A percentile compares a stretch with the other conserved stretches of the same genome.
Evolutionary conservation across 1,140 invertebrate species (phyloP).

Genomic region (Halyomorpha halys): DNA sequence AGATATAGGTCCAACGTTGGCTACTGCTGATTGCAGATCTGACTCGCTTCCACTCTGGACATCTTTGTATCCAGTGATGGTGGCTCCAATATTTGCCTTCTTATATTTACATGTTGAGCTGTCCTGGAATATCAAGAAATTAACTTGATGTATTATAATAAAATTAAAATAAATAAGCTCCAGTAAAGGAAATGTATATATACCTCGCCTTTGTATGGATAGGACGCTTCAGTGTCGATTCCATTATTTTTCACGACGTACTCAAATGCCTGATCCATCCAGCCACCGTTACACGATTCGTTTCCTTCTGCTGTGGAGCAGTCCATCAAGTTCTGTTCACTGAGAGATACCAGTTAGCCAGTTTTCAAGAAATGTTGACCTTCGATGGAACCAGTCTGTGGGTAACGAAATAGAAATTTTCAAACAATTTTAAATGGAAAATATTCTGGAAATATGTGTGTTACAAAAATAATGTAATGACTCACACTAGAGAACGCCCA

Average conservation of each 20-base stretch:
- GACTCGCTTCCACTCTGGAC: neutral
- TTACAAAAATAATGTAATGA: too few species aligned
- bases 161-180: too few species aligned
- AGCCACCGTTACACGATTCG: constrained; percentile 88
- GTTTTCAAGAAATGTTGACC: constrained; percentile 85
- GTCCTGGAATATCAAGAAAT: neutral
- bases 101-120: constrained; percentile 10
- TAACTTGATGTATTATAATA: too few species aligned
- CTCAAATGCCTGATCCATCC: constrained; percentile 87
- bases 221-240: constrained; percentile 85
- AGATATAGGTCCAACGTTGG: constrained; percentile 61
- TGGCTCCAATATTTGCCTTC: constrained; percentile 56
- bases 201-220: constrained; percentile 53
- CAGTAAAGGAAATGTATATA: too few species aligned
- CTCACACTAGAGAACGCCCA: too few species aligned
- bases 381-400: constrained; percentile 83
- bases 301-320: constrained; percentile 85
- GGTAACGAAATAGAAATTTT: too few species aligned
- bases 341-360: constrained; percentile 76
- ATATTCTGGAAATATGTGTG: too few species aligned
- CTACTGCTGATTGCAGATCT: constrained; percentile 53
- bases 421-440: too few species aligned
- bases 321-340: constrained; percentile 95
- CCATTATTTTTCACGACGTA: constrained; percentile 85
- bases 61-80: neutral